These are phyloP conservation scores for Hippocampus abdominalis DNA, from an alignment of 2,113 vertebrate species.

Conservation along the genomic window DNA sequence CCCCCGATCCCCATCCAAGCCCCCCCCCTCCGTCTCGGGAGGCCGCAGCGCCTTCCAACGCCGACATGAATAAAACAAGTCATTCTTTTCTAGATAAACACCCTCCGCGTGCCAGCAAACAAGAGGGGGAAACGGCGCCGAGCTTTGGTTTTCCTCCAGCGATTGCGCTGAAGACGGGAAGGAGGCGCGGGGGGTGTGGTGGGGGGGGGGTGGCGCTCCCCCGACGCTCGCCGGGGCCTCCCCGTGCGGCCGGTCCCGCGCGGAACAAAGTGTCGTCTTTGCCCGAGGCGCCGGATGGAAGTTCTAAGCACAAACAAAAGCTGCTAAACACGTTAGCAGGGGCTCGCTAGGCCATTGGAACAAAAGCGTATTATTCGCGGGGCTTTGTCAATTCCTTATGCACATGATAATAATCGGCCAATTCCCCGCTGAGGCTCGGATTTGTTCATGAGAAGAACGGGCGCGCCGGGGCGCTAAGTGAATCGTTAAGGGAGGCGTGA, in stretches of 20 bases:
- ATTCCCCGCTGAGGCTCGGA: slow-evolving; percentile 49
- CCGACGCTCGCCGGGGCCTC: slow-evolving; percentile 50
- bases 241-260: slow-evolving; percentile 50
- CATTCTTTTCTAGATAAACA: slow-evolving; percentile 73
- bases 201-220: slow-evolving; percentile 47
- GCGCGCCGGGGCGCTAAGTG: slow-evolving; percentile 36
- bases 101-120: slow-evolving; percentile 65
- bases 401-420: slow-evolving; percentile 51
- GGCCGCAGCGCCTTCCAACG: slow-evolving; percentile 50
- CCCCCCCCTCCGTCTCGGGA: slow-evolving; percentile 50
- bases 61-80: slow-evolving; percentile 72
- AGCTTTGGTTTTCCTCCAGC: slow-evolving; percentile 66
- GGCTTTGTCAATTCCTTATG: slow-evolving; percentile 52
- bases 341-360: slow-evolving; percentile 31
- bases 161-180: slow-evolving; percentile 40
- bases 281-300: slow-evolving; percentile 61
- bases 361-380: slow-evolving; percentile 61
- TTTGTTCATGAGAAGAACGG: slow-evolving; percentile 60
- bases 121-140: slow-evolving; percentile 42
- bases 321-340: slow-evolving; percentile 53
- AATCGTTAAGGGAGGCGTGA: slow-evolving; percentile 60
- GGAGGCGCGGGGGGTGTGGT: background rate
- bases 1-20: slow-evolving; percentile 48
- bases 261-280: slow-evolving; percentile 50
- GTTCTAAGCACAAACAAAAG: slow-evolving; percentile 63